Evolutionary conservation across 2,797 vertebrate genomes (phyloP).

Genomic region (Tenualosa ilisha): DNA sequence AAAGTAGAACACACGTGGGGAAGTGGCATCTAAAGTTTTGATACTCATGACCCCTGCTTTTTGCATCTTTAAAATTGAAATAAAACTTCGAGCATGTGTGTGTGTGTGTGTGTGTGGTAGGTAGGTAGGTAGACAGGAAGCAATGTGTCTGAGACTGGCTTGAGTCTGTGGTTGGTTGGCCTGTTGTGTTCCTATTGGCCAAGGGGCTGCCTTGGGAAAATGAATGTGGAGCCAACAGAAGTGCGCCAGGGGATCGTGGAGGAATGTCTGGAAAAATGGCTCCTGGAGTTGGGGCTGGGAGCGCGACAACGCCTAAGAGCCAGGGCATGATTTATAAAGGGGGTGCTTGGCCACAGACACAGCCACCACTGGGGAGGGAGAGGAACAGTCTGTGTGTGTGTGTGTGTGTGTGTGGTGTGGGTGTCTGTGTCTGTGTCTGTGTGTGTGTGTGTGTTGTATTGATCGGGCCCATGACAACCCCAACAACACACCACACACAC

Average conservation of each 20-base stretch:
- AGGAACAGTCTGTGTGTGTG: neutral
- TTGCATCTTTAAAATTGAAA: no score
- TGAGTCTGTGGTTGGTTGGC: neutral
- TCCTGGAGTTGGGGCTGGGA: conserved; percentile 63
- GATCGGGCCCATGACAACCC: neutral
- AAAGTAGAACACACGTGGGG: no score
- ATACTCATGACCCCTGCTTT: no score
- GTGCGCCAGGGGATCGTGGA: conserved; percentile 62
- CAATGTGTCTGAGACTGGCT: neutral
- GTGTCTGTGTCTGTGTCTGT: neutral
- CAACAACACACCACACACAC: neutral
- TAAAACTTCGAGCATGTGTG: no score
- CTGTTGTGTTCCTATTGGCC: neutral
- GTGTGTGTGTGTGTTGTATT: neutral
- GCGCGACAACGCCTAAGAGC: conserved; percentile 32
- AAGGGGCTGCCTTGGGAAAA: conserved; percentile 64
- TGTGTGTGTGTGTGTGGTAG: no score
- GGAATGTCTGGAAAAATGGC: conserved; percentile 71
- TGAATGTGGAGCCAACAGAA: conserved; percentile 61
- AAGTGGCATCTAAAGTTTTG: neutral
- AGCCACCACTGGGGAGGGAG: conserved; percentile 6
- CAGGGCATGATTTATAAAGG: conserved; percentile 42
- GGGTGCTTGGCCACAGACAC: conserved; percentile 30
- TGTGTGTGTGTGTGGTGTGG: neutral
- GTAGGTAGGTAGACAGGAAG: neutral